Conservation (phyloP, 2,797 vertebrate species). For the Allobates femoralis region DNA sequence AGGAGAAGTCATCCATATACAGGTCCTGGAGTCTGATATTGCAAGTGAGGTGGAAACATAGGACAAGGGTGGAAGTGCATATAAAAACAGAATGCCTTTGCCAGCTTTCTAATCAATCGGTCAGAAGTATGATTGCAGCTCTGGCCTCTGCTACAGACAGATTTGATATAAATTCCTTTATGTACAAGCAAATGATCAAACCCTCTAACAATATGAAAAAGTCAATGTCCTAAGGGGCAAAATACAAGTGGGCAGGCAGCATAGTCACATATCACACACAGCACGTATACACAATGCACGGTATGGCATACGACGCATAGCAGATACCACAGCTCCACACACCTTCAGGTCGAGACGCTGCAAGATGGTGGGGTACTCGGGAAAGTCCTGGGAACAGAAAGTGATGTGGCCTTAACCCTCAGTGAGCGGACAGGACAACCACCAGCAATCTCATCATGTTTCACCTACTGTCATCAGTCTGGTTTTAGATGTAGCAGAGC, state of each 20-base stretch:
- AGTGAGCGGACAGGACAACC: not conserved
- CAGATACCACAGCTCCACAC: constrained; percentile 68
- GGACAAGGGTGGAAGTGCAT: not conserved
- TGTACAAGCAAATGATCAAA: not conserved
- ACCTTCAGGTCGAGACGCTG: constrained; percentile 78
- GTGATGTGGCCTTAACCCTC: constrained; percentile 42
- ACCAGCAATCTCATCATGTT: not conserved
- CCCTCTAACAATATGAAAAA: not conserved
- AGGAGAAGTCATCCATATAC: no score
- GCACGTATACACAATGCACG: constrained; percentile 9
- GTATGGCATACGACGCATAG: not conserved
- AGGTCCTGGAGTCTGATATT: not conserved
- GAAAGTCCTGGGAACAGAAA: constrained; percentile 76
- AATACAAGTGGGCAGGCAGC: not conserved
- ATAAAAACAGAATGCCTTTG: not conserved
- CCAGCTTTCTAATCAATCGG: not conserved
- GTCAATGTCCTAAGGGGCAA: not conserved
- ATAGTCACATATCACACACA: not conserved
- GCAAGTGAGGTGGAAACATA: not conserved
- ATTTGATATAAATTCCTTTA: not conserved
- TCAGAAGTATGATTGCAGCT: not conserved
- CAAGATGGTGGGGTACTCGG: constrained; percentile 73
- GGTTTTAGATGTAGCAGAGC: not conserved
- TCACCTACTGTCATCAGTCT: not conserved
- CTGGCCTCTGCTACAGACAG: not conserved